Percentiles rank a stretch among this genome's conserved stretches.
phyloP scores from a whole-genome alignment of 1,140 invertebrate genomes.

The Calephelis nemesis region DNA sequence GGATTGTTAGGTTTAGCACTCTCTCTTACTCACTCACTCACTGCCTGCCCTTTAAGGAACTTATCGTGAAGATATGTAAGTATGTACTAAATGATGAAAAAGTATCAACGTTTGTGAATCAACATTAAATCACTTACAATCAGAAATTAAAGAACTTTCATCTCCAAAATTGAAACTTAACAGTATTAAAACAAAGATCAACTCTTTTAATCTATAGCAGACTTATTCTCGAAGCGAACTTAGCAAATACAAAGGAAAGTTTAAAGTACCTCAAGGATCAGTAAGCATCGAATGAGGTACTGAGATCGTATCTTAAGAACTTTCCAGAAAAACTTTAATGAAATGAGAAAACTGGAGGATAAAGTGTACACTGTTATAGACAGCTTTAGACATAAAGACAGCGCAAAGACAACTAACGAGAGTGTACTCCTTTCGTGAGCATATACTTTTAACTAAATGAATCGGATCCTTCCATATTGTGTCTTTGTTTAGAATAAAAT shows the following conservation, averaged over 20 bases:
- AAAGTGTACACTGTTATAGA: slow-evolving; percentile 20
- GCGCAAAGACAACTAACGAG: slow-evolving; percentile 3
- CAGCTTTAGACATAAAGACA: slow-evolving; percentile 19
- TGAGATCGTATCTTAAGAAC: slow-evolving; percentile 19
- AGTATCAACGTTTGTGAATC: no score
- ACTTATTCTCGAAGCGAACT: slow-evolving; percentile 15
- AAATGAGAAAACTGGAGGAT: slow-evolving; percentile 26
- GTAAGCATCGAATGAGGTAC: slow-evolving; percentile 22
- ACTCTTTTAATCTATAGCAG: slow-evolving; percentile 10
- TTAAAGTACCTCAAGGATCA: slow-evolving; percentile 17
- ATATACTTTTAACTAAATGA: slow-evolving; percentile 16
- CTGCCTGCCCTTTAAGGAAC: no score
- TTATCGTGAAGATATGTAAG: no score
- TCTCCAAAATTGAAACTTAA: slow-evolving; percentile 8
- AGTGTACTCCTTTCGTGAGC: background rate
- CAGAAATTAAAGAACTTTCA: no score
- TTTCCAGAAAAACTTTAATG: slow-evolving; percentile 32
- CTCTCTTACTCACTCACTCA: no score
- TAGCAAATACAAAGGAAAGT: slow-evolving; percentile 22
- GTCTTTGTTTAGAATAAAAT: slow-evolving; percentile 15
- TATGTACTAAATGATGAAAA: no score
- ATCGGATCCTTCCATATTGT: background rate
- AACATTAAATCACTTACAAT: no score
- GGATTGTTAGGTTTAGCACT: no score
- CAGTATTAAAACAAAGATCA: slow-evolving; percentile 11